phyloP scores from a whole-genome alignment of 2,113 vertebrate species.

The Xiphophorus maculatus region DNA sequence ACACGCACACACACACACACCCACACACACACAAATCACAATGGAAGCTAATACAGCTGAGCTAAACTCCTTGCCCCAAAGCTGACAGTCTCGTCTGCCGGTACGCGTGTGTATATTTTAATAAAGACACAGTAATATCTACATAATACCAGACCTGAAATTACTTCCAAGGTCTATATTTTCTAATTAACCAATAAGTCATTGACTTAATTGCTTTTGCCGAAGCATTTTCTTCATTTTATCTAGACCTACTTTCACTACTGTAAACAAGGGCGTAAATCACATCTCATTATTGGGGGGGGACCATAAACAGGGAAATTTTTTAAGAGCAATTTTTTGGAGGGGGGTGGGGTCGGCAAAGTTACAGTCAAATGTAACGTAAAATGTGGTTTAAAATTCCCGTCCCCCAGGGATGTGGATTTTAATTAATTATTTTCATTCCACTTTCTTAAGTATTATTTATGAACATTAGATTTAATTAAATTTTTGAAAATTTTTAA shows the following conservation, averaged over 20 bases:
- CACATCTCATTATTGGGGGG: no score
- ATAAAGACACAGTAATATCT: constrained; percentile 8
- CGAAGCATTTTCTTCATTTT: background rate
- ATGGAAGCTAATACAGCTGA: constrained; percentile 15
- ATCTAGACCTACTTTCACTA: background rate
- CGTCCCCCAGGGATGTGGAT: no score
- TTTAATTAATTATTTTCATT: no score
- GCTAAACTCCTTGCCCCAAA: constrained; percentile 20
- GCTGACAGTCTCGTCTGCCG: constrained; percentile 36
- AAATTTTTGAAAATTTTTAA: no score
- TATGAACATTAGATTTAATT: no score
- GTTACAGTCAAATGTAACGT: no score
- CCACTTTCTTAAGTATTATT: no score
- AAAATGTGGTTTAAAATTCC: no score
- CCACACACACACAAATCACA: constrained; percentile 24
- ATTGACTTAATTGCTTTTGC: background rate
- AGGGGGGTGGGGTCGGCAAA: no score
- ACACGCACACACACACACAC: constrained; percentile 16
- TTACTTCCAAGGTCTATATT: background rate
- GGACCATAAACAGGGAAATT: no score
- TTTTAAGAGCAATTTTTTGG: no score
- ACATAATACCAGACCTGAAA: background rate
- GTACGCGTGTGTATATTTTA: constrained; percentile 19
- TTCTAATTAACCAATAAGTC: background rate
- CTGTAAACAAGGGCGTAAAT: constrained; percentile 5